phyloP scores from a whole-genome alignment of 2,113 vertebrate species.

The Kryptolebias marmoratus region DNA sequence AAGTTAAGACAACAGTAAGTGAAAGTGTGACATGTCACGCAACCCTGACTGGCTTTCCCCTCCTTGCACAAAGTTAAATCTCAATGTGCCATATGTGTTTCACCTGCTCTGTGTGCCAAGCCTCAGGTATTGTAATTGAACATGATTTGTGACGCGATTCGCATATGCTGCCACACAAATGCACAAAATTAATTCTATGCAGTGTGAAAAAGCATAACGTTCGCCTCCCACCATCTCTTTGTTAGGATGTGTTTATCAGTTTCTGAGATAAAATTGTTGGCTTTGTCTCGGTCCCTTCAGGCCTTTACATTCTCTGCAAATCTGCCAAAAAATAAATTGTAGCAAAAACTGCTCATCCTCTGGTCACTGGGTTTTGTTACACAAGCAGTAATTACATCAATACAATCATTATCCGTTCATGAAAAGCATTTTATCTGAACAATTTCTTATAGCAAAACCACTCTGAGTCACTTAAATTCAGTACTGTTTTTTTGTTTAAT shows the following conservation, averaged over 20 bases:
- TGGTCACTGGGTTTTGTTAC: background rate
- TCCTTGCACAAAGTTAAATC: background rate
- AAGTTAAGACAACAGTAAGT: background rate
- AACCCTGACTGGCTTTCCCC: background rate
- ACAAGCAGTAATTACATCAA: background rate
- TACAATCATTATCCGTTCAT: background rate
- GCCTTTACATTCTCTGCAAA: background rate
- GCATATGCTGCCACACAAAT: conserved; percentile 49
- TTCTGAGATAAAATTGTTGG: conserved; percentile 25
- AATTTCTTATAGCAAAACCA: background rate
- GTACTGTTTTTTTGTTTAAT: background rate
- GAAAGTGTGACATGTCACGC: background rate
- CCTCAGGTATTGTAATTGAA: conserved; percentile 34
- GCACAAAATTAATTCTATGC: conserved; percentile 43
- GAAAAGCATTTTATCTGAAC: no score
- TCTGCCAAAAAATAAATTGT: conserved; percentile 4
- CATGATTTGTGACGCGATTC: conserved; percentile 48
- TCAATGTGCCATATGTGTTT: conserved; percentile 3
- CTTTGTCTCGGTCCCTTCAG: conserved; percentile 21
- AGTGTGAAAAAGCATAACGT: conserved; percentile 36
- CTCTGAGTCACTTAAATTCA: background rate
- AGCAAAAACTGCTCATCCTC: background rate
- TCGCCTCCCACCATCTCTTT: conserved; percentile 39
- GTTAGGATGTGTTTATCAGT: conserved; percentile 33
- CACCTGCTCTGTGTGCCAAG: conserved; percentile 10